phyloP scores from a whole-genome alignment of 2,888 invertebrate genomes.

The Ophion ventricosus region DNA sequence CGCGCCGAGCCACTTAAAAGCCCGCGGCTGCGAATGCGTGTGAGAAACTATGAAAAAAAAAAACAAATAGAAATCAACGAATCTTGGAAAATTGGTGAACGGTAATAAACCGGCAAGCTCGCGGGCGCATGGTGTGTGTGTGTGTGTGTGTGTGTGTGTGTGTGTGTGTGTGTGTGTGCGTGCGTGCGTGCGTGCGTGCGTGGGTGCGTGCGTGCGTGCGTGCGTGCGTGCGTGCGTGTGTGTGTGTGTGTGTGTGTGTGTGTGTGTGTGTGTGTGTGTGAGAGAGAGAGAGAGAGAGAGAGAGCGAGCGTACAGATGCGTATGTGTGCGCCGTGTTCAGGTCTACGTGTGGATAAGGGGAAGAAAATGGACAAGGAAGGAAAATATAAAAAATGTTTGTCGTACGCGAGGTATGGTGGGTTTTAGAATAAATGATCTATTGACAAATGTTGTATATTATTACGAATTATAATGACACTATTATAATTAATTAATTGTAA shows the following conservation, averaged over 20 bases:
- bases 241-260: conserved; percentile 42
- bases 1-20: conserved; percentile 79
- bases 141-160: conserved; percentile 42
- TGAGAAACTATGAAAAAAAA: conserved; percentile 39
- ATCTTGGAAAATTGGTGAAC: conserved; percentile 47
- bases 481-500: conserved; percentile 83
- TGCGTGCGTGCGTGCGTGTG: conserved; percentile 52
- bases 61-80: conserved; percentile 17
- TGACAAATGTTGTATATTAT: conserved; percentile 83
- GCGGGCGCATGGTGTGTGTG: conserved; percentile 54
- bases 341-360: conserved; percentile 36
- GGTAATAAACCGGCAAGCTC: conserved; percentile 13
- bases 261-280: not conserved
- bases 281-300: too few relatives aligned
- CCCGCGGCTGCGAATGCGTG: conserved; percentile 62
- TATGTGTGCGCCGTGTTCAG: not conserved
- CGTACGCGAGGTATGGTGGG: conserved; percentile 75
- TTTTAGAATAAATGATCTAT: conserved; percentile 83
- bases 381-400: conserved; percentile 44
- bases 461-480: conserved; percentile 83
- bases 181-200: conserved; percentile 18
- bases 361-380: conserved; percentile 51
- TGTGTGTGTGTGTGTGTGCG: not conserved
- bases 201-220: conserved; percentile 5
- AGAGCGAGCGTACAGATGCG: conserved; percentile 50